These are phyloP conservation scores for Rhingia rostrata DNA, from an alignment of 2,888 invertebrate genomes.

Conservation along the genomic window DNA sequence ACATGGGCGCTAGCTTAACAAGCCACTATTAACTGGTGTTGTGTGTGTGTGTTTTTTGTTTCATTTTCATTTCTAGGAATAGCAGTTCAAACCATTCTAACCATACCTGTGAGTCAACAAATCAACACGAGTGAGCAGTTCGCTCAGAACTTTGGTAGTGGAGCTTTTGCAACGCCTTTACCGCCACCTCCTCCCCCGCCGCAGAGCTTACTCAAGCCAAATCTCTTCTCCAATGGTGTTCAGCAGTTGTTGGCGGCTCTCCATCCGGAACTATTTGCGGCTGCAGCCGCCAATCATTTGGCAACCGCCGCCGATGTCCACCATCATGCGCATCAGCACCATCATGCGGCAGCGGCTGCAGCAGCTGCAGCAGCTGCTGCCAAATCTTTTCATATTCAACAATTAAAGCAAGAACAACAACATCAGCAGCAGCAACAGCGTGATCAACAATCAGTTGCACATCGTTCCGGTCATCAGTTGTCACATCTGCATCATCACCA, in stretches of 20 bases:
- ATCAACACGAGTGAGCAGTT: slow-evolving; percentile 88
- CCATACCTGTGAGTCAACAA: slow-evolving; percentile 94
- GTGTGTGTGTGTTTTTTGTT: slow-evolving; percentile 6
- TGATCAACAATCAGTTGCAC: slow-evolving; percentile 76
- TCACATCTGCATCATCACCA: slow-evolving; percentile 75
- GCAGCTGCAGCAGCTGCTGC: slow-evolving; percentile 78
- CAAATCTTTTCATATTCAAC: slow-evolving; percentile 80
- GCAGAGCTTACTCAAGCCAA: slow-evolving; percentile 87
- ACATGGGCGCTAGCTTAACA: slow-evolving; percentile 14
- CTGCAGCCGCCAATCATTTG: slow-evolving; percentile 81
- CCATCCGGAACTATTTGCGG: slow-evolving; percentile 87
- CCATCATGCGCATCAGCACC: slow-evolving; percentile 74
- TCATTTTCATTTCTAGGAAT: slow-evolving; percentile 86
- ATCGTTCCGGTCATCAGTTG: slow-evolving; percentile 74
- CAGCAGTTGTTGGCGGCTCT: slow-evolving; percentile 90
- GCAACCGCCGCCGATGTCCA: slow-evolving; percentile 75
- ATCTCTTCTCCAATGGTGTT: slow-evolving; percentile 89
- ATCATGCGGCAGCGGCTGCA: slow-evolving; percentile 77
- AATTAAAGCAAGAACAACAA: slow-evolving; percentile 81
- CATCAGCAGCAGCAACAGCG: slow-evolving; percentile 81
- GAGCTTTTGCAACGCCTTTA: slow-evolving; percentile 60
- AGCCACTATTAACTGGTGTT: slow-evolving; percentile 12
- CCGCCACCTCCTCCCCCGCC: slow-evolving; percentile 80
- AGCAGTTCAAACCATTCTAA: slow-evolving; percentile 96
- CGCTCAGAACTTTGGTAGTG: slow-evolving; percentile 80